Evolutionary conservation across 2,113 vertebrate species (phyloP), one percentile per base, ranked within the genome.

Genomic region (Cyprinus carpio): DNA sequence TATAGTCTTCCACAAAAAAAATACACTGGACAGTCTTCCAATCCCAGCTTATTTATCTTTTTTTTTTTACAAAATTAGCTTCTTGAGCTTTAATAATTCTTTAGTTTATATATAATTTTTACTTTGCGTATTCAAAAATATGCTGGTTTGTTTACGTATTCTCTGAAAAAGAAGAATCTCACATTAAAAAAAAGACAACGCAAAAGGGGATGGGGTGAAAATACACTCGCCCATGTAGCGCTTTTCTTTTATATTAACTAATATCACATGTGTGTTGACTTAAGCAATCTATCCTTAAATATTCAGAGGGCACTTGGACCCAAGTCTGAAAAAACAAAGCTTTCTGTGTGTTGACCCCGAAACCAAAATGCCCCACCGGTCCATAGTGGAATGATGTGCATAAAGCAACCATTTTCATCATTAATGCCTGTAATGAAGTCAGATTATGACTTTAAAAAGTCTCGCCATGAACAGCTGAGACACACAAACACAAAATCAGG

Each of bases 111-210:
- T 90, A 94, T 89, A 85, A 84, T 58, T 92, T 91, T 60, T 69
- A 90, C 90, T 91, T 90, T 91, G 91, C 69, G 91, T 94, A 95
- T 94, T 92, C 92, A 92, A 95, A 95, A 95, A 95, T 95, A 95
- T 93, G 93, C 93, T 95, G 93, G 93, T 91, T 92, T 94, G 90
- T 91, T 92, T 89, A 77, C 89, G 91, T 91, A 91, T 93, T 89
- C 81, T 92, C 89, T 92, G 58, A 89, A 92, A 92, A 87, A 88
- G 87, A 72, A 89, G 77, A 86, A 84, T 84, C 84, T 89, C 81
- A 90, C 92, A 87, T 89, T 89, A 92, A 46, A 46, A 46, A 85
- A 90, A 92, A 90, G 89, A 90, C 92, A 88, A 90, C 91, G 94
- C 90, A 87, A 90, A 86, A 89, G 90, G 49, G 89, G 89, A 31